Conservation (phyloP, 2,113 vertebrate species). For the Bufo bufo region DNA sequence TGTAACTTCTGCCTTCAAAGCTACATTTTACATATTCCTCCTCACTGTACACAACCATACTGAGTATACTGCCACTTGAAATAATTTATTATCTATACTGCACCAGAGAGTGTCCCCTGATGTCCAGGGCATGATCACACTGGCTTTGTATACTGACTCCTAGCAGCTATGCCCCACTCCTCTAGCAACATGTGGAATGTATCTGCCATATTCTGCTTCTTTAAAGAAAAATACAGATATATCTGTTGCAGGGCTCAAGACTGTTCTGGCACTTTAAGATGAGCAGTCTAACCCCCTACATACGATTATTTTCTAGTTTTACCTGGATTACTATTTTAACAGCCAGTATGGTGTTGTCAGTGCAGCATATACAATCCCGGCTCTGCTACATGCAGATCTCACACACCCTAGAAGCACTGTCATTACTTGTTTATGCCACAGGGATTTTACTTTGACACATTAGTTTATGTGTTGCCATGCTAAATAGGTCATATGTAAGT, state of each 20-base stretch:
- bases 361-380: not conserved
- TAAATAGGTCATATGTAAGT: not conserved
- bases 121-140: not conserved
- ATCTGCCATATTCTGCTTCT: conserved; percentile 1
- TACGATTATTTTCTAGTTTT: not conserved
- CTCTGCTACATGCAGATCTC: not conserved
- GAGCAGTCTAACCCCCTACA: not conserved
- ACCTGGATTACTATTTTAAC: conserved; percentile 31
- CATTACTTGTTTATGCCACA: not conserved
- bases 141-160: not conserved
- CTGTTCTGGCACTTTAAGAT: not conserved
- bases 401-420: not conserved
- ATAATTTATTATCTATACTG: not conserved
- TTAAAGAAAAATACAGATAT: conserved; percentile 6
- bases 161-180: not conserved
- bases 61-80: not conserved
- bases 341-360: not conserved
- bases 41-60: not conserved
- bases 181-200: conserved; percentile 39
- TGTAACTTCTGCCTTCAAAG: not conserved
- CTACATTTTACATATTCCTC: not conserved
- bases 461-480: not conserved
- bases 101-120: not conserved
- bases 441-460: not conserved
- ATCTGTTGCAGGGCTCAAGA: conserved; percentile 8